Evolutionary conservation across 2,888 invertebrate genomes (phyloP), one percentile per base, ranked within the genome.

Genomic region (Coenonympha arcania): DNA sequence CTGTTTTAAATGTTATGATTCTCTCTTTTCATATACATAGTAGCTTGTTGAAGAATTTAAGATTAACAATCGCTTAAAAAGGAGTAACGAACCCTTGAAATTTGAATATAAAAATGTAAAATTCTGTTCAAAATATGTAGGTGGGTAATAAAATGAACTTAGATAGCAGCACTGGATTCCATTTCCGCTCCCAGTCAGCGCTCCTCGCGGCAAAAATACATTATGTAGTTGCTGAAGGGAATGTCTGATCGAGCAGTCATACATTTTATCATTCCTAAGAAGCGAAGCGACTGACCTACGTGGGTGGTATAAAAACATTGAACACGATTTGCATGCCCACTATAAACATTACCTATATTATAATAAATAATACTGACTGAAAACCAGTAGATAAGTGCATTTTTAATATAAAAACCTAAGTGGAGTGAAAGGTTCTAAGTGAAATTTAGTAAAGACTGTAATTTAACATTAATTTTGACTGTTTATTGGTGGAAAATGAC

Each of bases 281-380:
- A 63, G 66, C 54, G 22, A 33, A 55, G 55, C 53, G 41, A 64
- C 65, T 61, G 50, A 43, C 63, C 59, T 66, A 64, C 66, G 80
- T 79, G 75, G 74, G 76, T 62, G 71, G 73, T 63, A 65, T 66
- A 73, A 76, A 75, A 77, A 76, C 71, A 73, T 68, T 65, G 60
- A 56, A 58, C 56, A 61, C 49, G 55, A 57, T 56, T 62, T 60
- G 56, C 56, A 61, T 62, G 62, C 63, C 64, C 71, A 74, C 66
- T 71, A n/a, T n/a, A n/a, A n/a, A n/a, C 64, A 68, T 66, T 72
- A 72, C 74, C 69, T 70, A 69, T 63, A 64, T 60, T 65, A 57
- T 55, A 65, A 61, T 60, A 63, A 52, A 43, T 64, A 68, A 66
- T 64, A 66, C 60, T 76, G 69, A 76, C 68, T 75, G 63, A 68